Conservation (phyloP, 2,888 invertebrate genomes). For the Drosophila neoperkinsi region DNA sequence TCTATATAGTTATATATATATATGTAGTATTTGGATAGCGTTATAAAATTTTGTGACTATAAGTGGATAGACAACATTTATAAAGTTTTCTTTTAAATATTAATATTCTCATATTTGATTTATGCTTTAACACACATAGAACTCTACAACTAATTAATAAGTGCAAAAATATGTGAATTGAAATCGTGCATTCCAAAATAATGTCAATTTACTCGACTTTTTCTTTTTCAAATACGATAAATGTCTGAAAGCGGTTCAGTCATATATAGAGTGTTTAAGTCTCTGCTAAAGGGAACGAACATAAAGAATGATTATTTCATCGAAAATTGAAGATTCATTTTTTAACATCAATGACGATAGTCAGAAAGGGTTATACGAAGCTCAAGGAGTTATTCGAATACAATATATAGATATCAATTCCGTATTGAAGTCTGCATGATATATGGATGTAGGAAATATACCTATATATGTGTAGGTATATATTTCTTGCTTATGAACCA, state of each 20-base stretch:
- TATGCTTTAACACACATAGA: constrained; percentile 44
- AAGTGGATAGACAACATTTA: constrained; percentile 71
- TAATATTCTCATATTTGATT: constrained; percentile 49
- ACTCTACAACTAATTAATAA: constrained; percentile 48
- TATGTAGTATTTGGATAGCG: constrained; percentile 46
- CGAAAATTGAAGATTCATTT: constrained; percentile 56
- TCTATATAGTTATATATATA: constrained; percentile 18
- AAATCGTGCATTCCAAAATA: constrained; percentile 17
- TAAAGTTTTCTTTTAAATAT: constrained; percentile 61
- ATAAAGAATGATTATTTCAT: constrained; percentile 18
- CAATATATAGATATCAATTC: constrained; percentile 62
- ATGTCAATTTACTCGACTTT: constrained; percentile 1
- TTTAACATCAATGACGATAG: constrained; percentile 79
- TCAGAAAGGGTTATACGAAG: constrained; percentile 22
- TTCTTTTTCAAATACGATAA: constrained; percentile 15
- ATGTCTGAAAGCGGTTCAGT: constrained; percentile 54
- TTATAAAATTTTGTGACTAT: constrained; percentile 62
- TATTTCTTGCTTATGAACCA: constrained; percentile 2
- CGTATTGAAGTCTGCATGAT: constrained; percentile 60
- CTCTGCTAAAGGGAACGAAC: constrained; percentile 21
- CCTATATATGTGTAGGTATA: neutral
- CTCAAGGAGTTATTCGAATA: constrained; percentile 16
- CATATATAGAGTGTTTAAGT: constrained; percentile 32
- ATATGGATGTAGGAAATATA: constrained; percentile 10
- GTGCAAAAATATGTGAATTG: constrained; percentile 37